A percentile compares a stretch with the other conserved stretches of the same genome.
Evolutionary conservation across 2,113 vertebrate species (phyloP).

Genomic region (Haemorhous mexicanus): DNA sequence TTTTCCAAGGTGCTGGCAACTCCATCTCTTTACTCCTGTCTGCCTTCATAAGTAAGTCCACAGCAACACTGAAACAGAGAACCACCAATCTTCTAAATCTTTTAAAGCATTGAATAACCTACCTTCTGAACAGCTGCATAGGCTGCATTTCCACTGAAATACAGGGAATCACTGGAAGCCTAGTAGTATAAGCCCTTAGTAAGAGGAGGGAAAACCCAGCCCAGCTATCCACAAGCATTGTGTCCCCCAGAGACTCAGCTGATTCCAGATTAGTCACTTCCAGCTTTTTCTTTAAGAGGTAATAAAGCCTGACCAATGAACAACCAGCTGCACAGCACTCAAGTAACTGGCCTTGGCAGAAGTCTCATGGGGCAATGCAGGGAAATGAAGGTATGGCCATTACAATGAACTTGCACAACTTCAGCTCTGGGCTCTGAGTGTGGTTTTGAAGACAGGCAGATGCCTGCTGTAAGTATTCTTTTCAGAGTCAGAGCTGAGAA

Average conservation of each 20-base stretch:
- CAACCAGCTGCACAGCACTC: background rate
- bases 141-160: background rate
- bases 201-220: background rate
- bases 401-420: background rate
- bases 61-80: background rate
- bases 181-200: background rate
- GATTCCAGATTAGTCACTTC: background rate
- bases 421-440: background rate
- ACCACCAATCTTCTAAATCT: background rate
- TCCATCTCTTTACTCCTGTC: background rate
- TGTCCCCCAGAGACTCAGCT: background rate
- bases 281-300: background rate
- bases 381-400: background rate
- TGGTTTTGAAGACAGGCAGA: background rate
- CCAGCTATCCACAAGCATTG: background rate
- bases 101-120: background rate
- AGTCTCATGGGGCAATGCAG: background rate
- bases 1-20: conserved; percentile 32
- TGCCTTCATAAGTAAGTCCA: background rate
- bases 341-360: background rate
- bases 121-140: background rate
- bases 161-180: background rate
- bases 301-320: background rate
- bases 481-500: background rate
- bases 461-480: background rate